Evolutionary conservation across 2,797 vertebrate species (phyloP), one percentile per base, ranked within the genome.

Genomic region (Diplodus puntazzo): DNA sequence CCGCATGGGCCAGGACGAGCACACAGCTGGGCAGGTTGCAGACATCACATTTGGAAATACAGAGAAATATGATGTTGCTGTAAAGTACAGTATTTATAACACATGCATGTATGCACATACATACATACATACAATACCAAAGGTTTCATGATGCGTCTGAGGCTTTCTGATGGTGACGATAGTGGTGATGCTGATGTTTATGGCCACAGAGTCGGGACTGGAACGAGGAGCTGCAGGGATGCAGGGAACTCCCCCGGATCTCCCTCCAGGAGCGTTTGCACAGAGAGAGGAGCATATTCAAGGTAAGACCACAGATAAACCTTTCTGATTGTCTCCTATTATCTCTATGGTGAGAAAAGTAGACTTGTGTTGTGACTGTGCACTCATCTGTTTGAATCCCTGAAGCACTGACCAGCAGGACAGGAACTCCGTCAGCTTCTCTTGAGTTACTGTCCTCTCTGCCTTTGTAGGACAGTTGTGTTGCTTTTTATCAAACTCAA

Each of bases 181-280:
- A 23, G 11, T 18, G 39, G 11, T 57, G 68, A 65, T 42, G 53
- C 60, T 84, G 69, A 86, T 65, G 2, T 78, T 55, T 27, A 13
- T 87, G 61, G 65, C 42, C 66, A 59, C 82, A 99, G 98, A 97
- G 95, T 85, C 95, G 98, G 69, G 98, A 99, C 88, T 99, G 98
- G 98, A 99, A 99, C 0, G 98, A 99, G 89, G 98, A 99, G 88
- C 91, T 99, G 77, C 98, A 99, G 91, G 96, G 96, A 1, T 97
- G 97, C 0, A 95, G 96, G 80, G 98, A 99, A 77, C 95, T 99
- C 57, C 92, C 95, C 0, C 95, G 96, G 50, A 96, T 95, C 79
- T 97, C 96, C 73, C 88, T 97, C 20, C 97, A 96, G 0, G 97
- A 99, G 73, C 94, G 96, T 34, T 92, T 98, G 68, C 94, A 97